These are phyloP conservation scores for Oryzaephilus surinamensis DNA, from an alignment of 1,140 invertebrate genomes.

Conservation along the genomic window DNA sequence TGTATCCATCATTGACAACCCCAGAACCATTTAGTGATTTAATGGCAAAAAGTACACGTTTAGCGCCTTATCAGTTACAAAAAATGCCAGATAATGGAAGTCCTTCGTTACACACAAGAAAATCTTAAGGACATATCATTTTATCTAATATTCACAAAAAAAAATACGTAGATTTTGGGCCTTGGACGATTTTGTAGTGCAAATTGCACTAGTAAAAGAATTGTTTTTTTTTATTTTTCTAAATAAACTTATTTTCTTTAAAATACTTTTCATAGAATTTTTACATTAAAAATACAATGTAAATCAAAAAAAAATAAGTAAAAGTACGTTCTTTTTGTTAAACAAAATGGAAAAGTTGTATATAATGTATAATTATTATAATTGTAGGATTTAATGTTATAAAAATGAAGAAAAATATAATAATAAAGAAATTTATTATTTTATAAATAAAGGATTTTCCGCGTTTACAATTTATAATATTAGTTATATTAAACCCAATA, in stretches of 20 bases:
- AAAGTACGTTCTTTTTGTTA: slow-evolving; percentile 2
- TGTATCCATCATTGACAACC: slow-evolving; percentile 31
- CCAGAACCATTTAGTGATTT: slow-evolving; percentile 39
- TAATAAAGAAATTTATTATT: no score
- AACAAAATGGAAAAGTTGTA: slow-evolving; percentile 4
- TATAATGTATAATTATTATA: slow-evolving; percentile 6
- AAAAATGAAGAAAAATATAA: no score
- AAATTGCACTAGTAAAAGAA: slow-evolving; percentile 8
- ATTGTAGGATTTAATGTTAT: slow-evolving; percentile 5
- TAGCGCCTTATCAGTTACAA: slow-evolving; percentile 20
- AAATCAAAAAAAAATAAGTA: neutral
- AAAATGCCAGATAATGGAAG: slow-evolving; percentile 12
- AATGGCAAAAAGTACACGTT: slow-evolving; percentile 21
- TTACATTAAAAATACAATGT: slow-evolving; percentile 1
- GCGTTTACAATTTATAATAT: slow-evolving; percentile 7
- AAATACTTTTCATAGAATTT: slow-evolving; percentile 1
- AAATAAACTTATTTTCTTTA: slow-evolving; percentile 5
- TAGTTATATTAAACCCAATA: slow-evolving; percentile 28
- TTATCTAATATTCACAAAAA: slow-evolving; percentile 1
- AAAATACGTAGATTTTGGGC: slow-evolving; percentile 1
- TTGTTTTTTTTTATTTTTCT: slow-evolving; percentile 1
- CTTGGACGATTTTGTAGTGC: slow-evolving; percentile 7
- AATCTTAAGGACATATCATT: slow-evolving; percentile 14
- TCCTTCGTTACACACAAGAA: slow-evolving; percentile 13
- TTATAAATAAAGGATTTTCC: slow-evolving; percentile 5